These are phyloP conservation scores for Drosophila borealis DNA, from an alignment of 2,888 invertebrate species.

Conservation along the genomic window DNA sequence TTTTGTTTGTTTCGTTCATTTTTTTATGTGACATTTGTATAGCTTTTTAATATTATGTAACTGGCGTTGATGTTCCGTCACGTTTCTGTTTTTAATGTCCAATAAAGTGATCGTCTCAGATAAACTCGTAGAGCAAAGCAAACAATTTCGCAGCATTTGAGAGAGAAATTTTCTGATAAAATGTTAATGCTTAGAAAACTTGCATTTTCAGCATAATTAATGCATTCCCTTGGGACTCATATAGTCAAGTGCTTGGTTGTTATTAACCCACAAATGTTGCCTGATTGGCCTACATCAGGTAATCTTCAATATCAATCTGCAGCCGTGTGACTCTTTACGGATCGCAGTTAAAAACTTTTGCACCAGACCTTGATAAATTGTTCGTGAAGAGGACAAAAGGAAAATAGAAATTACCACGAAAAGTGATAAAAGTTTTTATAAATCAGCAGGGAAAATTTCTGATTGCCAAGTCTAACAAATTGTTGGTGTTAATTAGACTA, in stretches of 20 bases:
- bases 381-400: background rate
- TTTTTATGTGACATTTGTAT: conserved; percentile 65
- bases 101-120: conserved; percentile 71
- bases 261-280: background rate
- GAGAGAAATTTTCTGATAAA: conserved; percentile 7
- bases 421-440: background rate
- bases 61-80: conserved; percentile 60
- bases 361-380: background rate
- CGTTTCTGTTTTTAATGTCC: conserved; percentile 76
- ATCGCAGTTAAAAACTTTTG: conserved; percentile 6
- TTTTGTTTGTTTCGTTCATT: conserved; percentile 20
- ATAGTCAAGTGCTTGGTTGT: background rate
- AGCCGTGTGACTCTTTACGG: conserved; percentile 5
- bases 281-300: conserved; percentile 15
- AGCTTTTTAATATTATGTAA: conserved; percentile 72
- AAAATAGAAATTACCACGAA: background rate
- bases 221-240: background rate
- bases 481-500: too few species aligned
- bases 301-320: conserved; percentile 12
- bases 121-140: conserved; percentile 50
- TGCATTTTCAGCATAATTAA: background rate
- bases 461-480: background rate
- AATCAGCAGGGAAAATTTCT: background rate
- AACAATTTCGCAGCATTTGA: conserved; percentile 10
- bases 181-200: conserved; percentile 20